Evolutionary conservation across 1,140 invertebrate genomes (phyloP).

Genomic region (Papilio dardanus): DNA sequence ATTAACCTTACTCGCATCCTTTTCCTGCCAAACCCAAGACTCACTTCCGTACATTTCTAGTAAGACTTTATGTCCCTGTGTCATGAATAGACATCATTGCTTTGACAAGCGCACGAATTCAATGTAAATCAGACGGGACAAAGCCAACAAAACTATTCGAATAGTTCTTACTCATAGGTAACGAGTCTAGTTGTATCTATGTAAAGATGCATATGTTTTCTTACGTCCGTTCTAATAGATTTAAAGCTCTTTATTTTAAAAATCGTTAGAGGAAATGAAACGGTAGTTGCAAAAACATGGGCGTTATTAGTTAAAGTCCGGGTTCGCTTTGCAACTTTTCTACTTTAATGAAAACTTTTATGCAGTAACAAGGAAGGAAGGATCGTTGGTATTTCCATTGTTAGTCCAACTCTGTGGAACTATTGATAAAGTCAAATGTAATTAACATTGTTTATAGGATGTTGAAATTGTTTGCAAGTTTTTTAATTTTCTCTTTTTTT

Average conservation of each 20-base stretch:
- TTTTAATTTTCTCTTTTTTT: not conserved
- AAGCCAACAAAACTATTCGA: too few relatives aligned
- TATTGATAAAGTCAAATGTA: constrained; percentile 13
- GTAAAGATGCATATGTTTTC: too few relatives aligned
- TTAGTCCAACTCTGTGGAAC: constrained; percentile 2
- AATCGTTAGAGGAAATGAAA: not conserved
- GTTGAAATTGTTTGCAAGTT: not conserved
- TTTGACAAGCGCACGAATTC: too few relatives aligned
- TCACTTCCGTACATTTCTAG: too few relatives aligned
- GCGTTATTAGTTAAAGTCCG: constrained; percentile 4
- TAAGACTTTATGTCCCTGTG: too few relatives aligned
- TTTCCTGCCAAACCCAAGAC: too few relatives aligned
- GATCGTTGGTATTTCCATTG: constrained; percentile 14
- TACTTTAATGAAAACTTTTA: constrained; percentile 22
- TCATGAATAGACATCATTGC: too few relatives aligned
- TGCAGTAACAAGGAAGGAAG: constrained; percentile 2
- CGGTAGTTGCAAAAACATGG: not conserved
- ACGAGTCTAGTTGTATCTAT: not conserved
- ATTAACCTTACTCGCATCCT: too few relatives aligned
- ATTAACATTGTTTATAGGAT: constrained; percentile 14
- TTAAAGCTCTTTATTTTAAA: not conserved
- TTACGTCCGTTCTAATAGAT: not conserved
- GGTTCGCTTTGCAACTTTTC: not conserved
- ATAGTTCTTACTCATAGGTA: too few relatives aligned
- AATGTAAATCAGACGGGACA: too few relatives aligned